Percentiles rank a stretch among this genome's conserved stretches.
Conservation (phyloP, 1,140 invertebrate genomes). For the Ceratosolen fusciceps region DNA sequence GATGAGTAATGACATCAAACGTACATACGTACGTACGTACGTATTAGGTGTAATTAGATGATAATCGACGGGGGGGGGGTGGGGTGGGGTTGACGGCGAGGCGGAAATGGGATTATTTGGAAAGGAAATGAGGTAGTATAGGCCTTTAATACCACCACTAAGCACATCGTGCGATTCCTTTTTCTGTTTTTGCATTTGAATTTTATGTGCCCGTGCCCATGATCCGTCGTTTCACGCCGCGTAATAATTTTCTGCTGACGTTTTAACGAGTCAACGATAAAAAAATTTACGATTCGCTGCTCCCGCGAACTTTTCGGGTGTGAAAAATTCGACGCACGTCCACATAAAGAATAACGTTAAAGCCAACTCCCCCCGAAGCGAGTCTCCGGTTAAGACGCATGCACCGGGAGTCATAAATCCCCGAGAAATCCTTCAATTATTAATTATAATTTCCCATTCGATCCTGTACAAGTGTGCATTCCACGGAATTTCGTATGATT, state of each 20-base stretch:
- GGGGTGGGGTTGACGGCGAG: too few species aligned
- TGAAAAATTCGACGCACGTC: neutral
- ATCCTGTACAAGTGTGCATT: too few species aligned
- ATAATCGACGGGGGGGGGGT: too few species aligned
- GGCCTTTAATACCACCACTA: neutral
- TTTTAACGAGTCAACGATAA: slow-evolving; percentile 25
- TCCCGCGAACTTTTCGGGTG: slow-evolving; percentile 17
- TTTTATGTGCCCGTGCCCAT: slow-evolving; percentile 22
- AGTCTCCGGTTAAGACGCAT: too few species aligned
- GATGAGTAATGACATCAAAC: too few species aligned
- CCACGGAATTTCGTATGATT: too few species aligned
- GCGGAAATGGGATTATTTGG: too few species aligned
- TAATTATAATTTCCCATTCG: too few species aligned
- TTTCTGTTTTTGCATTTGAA: slow-evolving; percentile 2
- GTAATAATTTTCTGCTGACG: slow-evolving; percentile 42
- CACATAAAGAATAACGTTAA: neutral
- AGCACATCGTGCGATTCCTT: neutral
- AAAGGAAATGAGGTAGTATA: neutral
- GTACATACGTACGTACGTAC: too few species aligned
- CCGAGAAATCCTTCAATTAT: slow-evolving; percentile 1
- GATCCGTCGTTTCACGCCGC: slow-evolving; percentile 23
- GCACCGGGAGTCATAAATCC: slow-evolving; percentile 12
- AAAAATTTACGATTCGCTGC: slow-evolving; percentile 38
- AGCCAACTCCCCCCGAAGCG: neutral
- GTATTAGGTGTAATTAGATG: too few species aligned